Base-by-base conservation (phyloP, 2,888 invertebrate genomes). In the Cataglyphis altisquamis region DNA sequence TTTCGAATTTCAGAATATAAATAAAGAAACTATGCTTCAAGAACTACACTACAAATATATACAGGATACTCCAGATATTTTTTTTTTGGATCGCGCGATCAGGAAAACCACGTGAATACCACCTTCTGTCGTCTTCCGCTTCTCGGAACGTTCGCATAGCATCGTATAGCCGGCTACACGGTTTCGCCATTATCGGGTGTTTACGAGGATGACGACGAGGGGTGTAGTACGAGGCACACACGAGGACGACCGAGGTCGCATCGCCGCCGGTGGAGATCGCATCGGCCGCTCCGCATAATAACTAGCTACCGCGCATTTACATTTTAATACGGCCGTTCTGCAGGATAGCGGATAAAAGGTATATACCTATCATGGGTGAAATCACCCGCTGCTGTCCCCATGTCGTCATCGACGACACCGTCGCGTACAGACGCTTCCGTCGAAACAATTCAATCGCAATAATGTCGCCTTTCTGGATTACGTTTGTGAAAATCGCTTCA, bases 131-230 rank as follows among this genome's bases (percentile, higher is more conserved):
- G 21, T 12, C 72, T 45, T 36, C 39, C 77, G 55, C 21, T 39
- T 32, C 60, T 80, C 74, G 74, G 86, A 84, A 86, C 73, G 84
- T 83, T 84, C 82, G 87, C 84, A 87, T 86, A 85, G 87, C 87
- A 84, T 73, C 84, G 88, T 75, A 85, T 88, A 88, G 89, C 87
- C 87, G 87, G 89, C 77, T 90, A 92, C 92, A 92, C 92, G 92
- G 92, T 92, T 92, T 92, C 86, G 87, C 92, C 92, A 92, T 92
- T 92, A 92, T 92, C 91, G 93, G 92, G 91, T 92, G 92, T 92
- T 92, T 92, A 92, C 92, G 92, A 90, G 86, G 83, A 87, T 85
- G 90, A 85, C 80, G 87, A 87, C 85, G 68, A 70, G 88, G 83
- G 86, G 82, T 66, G 72, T n/a, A 70, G 82, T 81, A 84, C 73